Conservation (phyloP, 2,797 vertebrate species). For the Fratercula arctica region DNA sequence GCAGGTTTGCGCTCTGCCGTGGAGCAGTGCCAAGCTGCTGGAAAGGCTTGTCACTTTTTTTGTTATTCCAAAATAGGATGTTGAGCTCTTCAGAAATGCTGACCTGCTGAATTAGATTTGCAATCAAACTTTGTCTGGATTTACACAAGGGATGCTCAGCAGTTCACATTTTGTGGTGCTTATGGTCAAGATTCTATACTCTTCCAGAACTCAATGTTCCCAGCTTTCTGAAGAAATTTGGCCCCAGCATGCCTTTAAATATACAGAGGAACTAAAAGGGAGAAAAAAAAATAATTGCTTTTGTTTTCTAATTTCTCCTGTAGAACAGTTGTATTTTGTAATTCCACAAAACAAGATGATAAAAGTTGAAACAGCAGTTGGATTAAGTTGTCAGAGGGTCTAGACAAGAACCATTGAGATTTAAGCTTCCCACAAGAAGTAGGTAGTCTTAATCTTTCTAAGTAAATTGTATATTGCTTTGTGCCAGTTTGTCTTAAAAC, state of each 20-base stretch:
- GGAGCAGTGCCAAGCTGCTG: not conserved
- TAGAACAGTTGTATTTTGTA: not conserved
- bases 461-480: not conserved
- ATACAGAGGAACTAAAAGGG: not conserved
- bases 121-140: not conserved
- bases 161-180: not conserved
- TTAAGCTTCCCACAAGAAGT: not conserved
- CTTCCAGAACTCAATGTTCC: not conserved
- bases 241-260: not conserved
- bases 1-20: not conserved
- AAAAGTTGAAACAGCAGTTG: not conserved
- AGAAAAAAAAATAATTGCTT: not conserved
- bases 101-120: not conserved
- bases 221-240: not conserved
- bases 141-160: not conserved
- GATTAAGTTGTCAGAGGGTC: not conserved
- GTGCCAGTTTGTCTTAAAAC: not conserved
- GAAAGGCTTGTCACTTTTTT: not conserved
- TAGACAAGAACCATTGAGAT: not conserved
- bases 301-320: not conserved
- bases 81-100: not conserved
- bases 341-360: not conserved
- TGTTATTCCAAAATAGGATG: not conserved
- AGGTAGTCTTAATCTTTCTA: not conserved
- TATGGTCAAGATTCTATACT: not conserved